A percentile compares a stretch with the other conserved stretches of the same genome.
Conservation (phyloP, 2,888 invertebrate genomes). For the Apocheima hispidaria region DNA sequence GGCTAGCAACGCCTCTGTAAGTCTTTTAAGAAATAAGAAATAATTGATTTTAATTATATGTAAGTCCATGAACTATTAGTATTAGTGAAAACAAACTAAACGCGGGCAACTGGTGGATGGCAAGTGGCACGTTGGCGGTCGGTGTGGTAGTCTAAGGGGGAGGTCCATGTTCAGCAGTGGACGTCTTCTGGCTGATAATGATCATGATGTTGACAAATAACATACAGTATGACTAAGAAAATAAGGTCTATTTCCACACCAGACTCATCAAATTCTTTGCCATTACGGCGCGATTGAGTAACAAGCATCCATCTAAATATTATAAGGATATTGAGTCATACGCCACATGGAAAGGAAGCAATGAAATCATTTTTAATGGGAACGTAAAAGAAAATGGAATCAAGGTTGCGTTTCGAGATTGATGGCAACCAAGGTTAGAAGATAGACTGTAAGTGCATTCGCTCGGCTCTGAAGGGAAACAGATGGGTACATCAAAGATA, state of each 20-base stretch:
- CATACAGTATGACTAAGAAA: neutral
- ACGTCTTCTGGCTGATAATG: too few relatives aligned
- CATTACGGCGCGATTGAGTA: slow-evolving; percentile 10
- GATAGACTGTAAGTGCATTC: slow-evolving; percentile 61
- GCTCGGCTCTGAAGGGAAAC: slow-evolving; percentile 51
- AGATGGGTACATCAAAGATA: slow-evolving; percentile 54
- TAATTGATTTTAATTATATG: too few relatives aligned
- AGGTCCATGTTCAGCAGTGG: too few relatives aligned
- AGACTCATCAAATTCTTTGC: slow-evolving; percentile 4
- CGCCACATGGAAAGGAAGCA: slow-evolving; percentile 67
- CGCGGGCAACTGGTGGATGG: too few relatives aligned
- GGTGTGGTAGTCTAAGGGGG: too few relatives aligned
- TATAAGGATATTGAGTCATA: slow-evolving; percentile 56
- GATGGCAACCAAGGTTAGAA: slow-evolving; percentile 60
- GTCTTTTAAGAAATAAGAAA: too few relatives aligned
- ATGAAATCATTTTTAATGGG: slow-evolving; percentile 70
- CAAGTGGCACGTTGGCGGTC: too few relatives aligned
- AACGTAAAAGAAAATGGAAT: slow-evolving; percentile 63
- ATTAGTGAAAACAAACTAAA: too few relatives aligned
- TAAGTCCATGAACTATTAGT: too few relatives aligned
- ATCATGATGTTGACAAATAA: too few relatives aligned
- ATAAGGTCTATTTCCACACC: neutral
- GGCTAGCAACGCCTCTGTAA: too few relatives aligned
- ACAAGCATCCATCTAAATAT: slow-evolving; percentile 29
- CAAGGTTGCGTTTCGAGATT: slow-evolving; percentile 66